Base-by-base conservation (phyloP, 2,797 vertebrate species). In the Pangasius krempfi region DNA sequence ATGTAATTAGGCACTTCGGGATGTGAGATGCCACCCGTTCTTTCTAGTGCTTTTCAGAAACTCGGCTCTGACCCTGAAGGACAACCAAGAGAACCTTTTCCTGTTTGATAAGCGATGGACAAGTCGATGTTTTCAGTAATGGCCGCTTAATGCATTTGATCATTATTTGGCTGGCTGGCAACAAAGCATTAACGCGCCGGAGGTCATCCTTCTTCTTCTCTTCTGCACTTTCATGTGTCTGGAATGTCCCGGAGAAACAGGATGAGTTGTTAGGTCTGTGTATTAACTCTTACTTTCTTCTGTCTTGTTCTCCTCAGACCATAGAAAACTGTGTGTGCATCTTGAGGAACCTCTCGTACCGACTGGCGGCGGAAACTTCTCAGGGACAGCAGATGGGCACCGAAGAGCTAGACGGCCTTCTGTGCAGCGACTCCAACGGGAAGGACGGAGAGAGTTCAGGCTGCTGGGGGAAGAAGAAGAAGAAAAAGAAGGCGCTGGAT, bases 251-350 rank as follows among this genome's bases (percentile, higher is more conserved):
- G 6, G 50, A 76, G 50, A 16, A n/a, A 52, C 75, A n/a, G 7
- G 14, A 60, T 62, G 37, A 16, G 56, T 44, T 58, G 18, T 72
- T 2, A n/a, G 25, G 2, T 33, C 37, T 44, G 13, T 85, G 52
- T 2, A 22, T 58, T 66, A 79, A 44, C 72, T 87, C 20, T 76
- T 13, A 1, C 30, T 44, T 72, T 88, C 4, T 56, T n/a, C 54
- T 89, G 22, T 62, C 30, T 85, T 80, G 87, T 75, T 89, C 5
- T 91, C 70, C 62, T 64, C 92, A 99, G 99, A 99, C 98, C 96
- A 97, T 99, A 89, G 99, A 99, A 97, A 99, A 99, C 97, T 99
- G 98, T 94, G 99, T 99, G 94, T 99, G 99, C 96, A 99, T 99
- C 94, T 96, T 99, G 97, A 97, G 99, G 95, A 99, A 99, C 96